phyloP scores from a whole-genome alignment of 2,888 invertebrate species.

The Tigriopus californicus region DNA sequence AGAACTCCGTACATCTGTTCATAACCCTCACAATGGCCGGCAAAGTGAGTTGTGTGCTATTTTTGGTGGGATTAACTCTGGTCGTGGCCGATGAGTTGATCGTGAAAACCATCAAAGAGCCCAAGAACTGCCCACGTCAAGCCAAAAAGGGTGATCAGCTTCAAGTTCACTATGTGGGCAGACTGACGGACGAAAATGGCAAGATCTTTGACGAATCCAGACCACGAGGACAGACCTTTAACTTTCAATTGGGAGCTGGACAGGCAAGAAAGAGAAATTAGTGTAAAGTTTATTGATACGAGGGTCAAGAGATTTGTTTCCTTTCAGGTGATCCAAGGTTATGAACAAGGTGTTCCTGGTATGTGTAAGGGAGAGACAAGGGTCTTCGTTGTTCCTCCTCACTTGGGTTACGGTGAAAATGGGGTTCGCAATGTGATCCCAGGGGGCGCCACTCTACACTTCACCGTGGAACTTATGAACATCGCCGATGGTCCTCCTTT shows the following conservation, averaged over 20 bases:
- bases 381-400: slow-evolving; percentile 1
- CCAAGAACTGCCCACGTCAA: neutral
- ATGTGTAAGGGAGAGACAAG: slow-evolving; percentile 7
- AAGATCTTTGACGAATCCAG: slow-evolving; percentile 1
- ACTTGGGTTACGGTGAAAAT: neutral
- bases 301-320: neutral
- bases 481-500: too few relatives aligned
- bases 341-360: slow-evolving; percentile 3
- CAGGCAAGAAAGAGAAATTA: neutral
- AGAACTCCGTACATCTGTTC: too few relatives aligned
- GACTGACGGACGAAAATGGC: slow-evolving; percentile 1
- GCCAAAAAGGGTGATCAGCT: slow-evolving; percentile 2
- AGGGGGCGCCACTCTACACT: neutral
- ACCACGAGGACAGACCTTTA: neutral
- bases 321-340: slow-evolving; percentile 9
- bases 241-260: slow-evolving; percentile 3
- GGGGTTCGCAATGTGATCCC: neutral
- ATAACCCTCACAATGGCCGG: too few relatives aligned
- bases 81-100: neutral
- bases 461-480: slow-evolving; percentile 2
- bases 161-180: neutral
- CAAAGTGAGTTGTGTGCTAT: too few relatives aligned
- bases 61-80: too few relatives aligned
- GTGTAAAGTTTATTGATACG: neutral
- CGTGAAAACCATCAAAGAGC: neutral